Evolutionary conservation across 1,140 invertebrate species (phyloP), one percentile per base, ranked within the genome.

Genomic region (Drosophila pandora): DNA sequence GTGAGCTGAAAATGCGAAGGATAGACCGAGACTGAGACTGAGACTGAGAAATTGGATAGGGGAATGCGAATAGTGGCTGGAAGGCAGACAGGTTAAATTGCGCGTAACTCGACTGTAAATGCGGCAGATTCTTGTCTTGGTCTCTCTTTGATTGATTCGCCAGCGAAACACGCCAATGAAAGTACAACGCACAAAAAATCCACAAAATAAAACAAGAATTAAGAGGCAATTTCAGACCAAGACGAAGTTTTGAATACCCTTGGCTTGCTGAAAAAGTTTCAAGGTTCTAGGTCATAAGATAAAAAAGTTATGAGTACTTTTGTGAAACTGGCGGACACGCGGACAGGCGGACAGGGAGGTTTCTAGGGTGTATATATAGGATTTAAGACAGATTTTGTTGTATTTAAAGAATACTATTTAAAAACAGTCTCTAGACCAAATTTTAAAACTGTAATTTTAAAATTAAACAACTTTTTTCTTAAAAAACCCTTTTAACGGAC

Each of bases 21-120:
- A 37, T 13, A 25, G 23, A 34, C 47, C 1, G 17, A 17, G 17
- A 17, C 17, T 17, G 17, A 17, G 17, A 17, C 17, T 17, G 17
- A 17, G 17, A 17, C 17, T 17, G 8, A 49, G n/a, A 25, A 50
- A 63, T 45, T 43, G 13, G 59, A 22, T 45, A 41, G 34, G 32
- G 32, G 47, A 55, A 32, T 22, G 32, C 23, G 61, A 54, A 41
- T 21, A 6, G 23, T 47, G 13, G 55, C 32, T 21, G 21, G 48
- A 56, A 28, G 73, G 58, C 78, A 87, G 78, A 78, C 81, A 82
- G 83, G 78, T 88, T 85, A 85, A 85, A 85, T 85, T 87, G 78
- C 70, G 82, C 82, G 70, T 82, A 85, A 80, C 76, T 76, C 58
- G 72, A 57, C 52, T 61, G 56, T 52, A 56, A 69, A 69, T 69